Base-by-base conservation (phyloP, 2,113 vertebrate genomes). In the Zosterops borbonicus region DNA sequence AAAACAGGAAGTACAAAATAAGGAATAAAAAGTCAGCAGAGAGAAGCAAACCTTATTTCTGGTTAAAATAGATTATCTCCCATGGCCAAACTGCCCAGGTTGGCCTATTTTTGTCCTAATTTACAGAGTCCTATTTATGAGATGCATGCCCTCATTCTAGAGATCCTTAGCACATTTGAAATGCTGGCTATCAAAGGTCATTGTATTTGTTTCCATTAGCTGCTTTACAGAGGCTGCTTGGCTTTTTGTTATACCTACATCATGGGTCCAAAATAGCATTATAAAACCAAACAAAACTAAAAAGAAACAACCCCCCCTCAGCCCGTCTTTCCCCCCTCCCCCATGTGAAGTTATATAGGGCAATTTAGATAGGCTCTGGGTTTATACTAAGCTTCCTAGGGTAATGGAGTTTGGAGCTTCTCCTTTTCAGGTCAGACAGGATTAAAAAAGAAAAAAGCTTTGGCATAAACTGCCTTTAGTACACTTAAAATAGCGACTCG, bases 391-490 rank as follows among this genome's bases (percentile, higher is more conserved):
- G 82, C 78, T 70, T 91, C 53, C 81, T 58, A 65, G 50, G 42
- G 52, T 74, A 93, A 89, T 87, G 69, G 92, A 89, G 64, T 92
- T 94, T 71, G 64, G 53, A 95, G 56, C 29, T 39, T 93, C 92
- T 95, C 53, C 49, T 65, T 96, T 97, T 92, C 71, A 83, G 83
- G 88, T 96, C 95, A 97, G 93, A 96, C 64, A 70, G 93, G 94
- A 96, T 97, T 96, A 92, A 90, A 96, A 91, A 93, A 65, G 77
- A 74, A 91, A 87, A 87, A 89, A 81, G 59, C 90, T 97, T 96
- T 94, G 71, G 59, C 50, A 44, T 91, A 81, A 92, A 60, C 90
- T 83, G 71, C 55, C 67, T 95, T 97, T 95, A 95, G 86, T 94
- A 78, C 12, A 58, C 68, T 81, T 95, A 78, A 70, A 88, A 77